A percentile compares a stretch with the other conserved stretches of the same genome.
Evolutionary conservation across 1,140 invertebrate genomes (phyloP).

Genomic region (Trissolcus basalis): DNA sequence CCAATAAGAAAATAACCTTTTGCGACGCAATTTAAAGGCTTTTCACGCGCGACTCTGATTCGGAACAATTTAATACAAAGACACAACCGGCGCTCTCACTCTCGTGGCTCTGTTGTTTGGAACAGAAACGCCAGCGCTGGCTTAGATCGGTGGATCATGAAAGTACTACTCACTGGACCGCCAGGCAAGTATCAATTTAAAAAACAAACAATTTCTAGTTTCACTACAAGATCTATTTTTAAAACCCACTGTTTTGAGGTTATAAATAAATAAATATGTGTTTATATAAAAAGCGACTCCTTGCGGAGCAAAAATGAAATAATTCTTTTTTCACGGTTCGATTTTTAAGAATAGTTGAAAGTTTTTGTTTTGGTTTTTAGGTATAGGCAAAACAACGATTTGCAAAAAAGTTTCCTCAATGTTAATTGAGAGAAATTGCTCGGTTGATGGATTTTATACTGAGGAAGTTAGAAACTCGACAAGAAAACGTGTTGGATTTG

Average conservation of each 20-base stretch:
- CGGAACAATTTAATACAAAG: too few relatives aligned
- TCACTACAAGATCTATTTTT: too few relatives aligned
- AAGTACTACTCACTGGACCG: slow-evolving; percentile 60
- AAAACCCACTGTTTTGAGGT: too few relatives aligned
- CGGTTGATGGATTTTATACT: slow-evolving; percentile 80
- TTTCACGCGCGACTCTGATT: too few relatives aligned
- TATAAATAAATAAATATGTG: too few relatives aligned
- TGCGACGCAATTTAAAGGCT: too few relatives aligned
- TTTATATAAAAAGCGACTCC: too few relatives aligned
- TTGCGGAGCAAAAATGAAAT: too few relatives aligned
- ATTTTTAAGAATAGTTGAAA: slow-evolving; percentile 15
- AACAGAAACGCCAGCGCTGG: background rate
- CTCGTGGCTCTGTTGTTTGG: background rate
- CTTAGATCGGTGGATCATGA: slow-evolving; percentile 10
- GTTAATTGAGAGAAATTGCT: slow-evolving; percentile 66
- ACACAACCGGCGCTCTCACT: background rate
- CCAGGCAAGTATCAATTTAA: slow-evolving; percentile 46
- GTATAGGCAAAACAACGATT: slow-evolving; percentile 81
- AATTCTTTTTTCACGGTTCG: too few relatives aligned
- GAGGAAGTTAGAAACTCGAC: slow-evolving; percentile 77
- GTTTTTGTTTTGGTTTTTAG: slow-evolving; percentile 59
- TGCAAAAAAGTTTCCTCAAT: slow-evolving; percentile 74
- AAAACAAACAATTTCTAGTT: background rate
- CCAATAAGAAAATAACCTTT: background rate
- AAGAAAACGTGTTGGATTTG: slow-evolving; percentile 78